Evolutionary conservation across 2,888 invertebrate species (phyloP).

Genomic region (Ormyrus nitidulus): DNA sequence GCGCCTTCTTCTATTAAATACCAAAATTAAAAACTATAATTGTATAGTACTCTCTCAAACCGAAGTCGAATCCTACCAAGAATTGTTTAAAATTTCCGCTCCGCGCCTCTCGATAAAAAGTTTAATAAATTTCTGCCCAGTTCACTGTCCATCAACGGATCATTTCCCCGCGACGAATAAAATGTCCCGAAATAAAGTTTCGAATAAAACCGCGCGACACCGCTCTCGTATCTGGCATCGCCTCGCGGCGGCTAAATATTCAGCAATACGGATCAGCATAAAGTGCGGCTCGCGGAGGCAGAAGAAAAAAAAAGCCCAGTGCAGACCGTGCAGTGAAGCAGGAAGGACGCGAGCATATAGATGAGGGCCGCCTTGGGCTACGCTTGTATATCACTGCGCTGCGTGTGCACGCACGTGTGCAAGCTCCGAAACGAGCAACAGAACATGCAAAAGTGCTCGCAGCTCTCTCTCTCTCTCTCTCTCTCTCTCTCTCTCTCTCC

Average conservation of each 20-base stretch:
- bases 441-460: conserved; percentile 47
- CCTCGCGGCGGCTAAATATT: background rate
- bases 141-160: too few species aligned
- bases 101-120: too few species aligned
- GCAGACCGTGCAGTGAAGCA: conserved; percentile 3
- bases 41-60: background rate
- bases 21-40: background rate
- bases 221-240: background rate
- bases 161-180: too few species aligned
- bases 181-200: background rate
- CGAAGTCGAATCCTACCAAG: too few species aligned
- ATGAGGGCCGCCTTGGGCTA: conserved; percentile 17
- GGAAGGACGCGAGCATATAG: conserved; percentile 20
- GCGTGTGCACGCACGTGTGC: conserved; percentile 12
- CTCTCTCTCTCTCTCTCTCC: too few species aligned
- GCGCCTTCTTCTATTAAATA: too few species aligned
- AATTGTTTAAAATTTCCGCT: too few species aligned
- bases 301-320: background rate
- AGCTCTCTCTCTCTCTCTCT: too few species aligned
- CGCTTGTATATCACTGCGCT: conserved; percentile 31
- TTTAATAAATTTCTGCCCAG: too few species aligned
- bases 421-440: conserved; percentile 24
- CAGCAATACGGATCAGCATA: background rate
- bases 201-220: background rate
- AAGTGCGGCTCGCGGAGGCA: background rate